Percentiles rank a stretch among this genome's conserved stretches.
These are phyloP conservation scores for Eutolmus rufibarbis DNA, from an alignment of 2,888 invertebrate species.

Conservation along the genomic window DNA sequence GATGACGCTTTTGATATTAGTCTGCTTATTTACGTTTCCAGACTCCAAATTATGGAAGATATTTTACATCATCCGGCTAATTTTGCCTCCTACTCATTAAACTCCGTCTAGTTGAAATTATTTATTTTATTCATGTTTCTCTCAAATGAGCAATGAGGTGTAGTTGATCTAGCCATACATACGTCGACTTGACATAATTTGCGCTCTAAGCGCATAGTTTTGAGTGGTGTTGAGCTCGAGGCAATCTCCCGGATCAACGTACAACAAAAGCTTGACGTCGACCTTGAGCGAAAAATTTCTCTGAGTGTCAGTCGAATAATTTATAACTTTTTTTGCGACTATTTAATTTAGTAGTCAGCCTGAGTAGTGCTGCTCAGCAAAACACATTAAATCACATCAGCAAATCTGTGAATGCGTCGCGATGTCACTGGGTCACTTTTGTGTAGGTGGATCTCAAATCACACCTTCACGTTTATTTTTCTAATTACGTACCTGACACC, in stretches of 20 bases:
- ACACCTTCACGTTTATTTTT: neutral
- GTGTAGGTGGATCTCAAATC: neutral
- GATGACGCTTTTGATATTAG: neutral
- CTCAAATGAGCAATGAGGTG: neutral
- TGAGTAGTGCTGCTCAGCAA: neutral
- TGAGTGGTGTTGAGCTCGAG: neutral
- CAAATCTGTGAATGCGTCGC: neutral
- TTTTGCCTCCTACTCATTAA: neutral
- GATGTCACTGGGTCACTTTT: neutral
- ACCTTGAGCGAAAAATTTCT: constrained; percentile 8
- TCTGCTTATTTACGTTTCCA: neutral
- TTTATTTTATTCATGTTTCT: neutral
- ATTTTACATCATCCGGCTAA: neutral
- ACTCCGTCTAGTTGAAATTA: neutral
- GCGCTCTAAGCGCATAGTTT: neutral
- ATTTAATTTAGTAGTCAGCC: constrained; percentile 3
- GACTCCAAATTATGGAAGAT: neutral
- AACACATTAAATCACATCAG: neutral
- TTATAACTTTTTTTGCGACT: constrained; percentile 1
- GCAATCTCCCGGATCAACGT: neutral
- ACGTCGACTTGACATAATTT: neutral
- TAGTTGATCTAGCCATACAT: neutral
- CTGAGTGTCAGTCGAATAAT: neutral
- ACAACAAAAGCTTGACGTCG: neutral
- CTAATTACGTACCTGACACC: constrained; percentile 14